These are phyloP conservation scores for Archivesica marissinica DNA, from an alignment of 1,140 invertebrate genomes.

Conservation along the genomic window DNA sequence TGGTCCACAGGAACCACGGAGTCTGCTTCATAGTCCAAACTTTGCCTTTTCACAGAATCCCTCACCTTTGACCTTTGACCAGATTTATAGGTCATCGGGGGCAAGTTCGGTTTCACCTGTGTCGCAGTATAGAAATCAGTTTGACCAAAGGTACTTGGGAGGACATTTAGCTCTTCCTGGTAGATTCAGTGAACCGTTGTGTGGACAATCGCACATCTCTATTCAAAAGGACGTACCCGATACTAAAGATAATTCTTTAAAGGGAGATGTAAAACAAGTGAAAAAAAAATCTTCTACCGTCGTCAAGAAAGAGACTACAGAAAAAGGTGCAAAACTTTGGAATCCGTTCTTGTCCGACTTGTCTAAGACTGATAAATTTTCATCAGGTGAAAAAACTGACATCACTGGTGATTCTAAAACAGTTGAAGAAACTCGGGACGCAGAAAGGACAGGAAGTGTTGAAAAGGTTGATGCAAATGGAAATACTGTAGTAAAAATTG, in stretches of 20 bases:
- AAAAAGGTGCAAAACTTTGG: constrained; percentile 47
- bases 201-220: constrained; percentile 12
- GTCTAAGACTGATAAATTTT: not conserved
- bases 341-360: constrained; percentile 46
- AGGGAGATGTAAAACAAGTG: not conserved
- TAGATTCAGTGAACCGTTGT: constrained; percentile 34
- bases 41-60: constrained; percentile 56
- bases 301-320: not conserved
- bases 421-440: not conserved
- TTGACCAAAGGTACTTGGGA: constrained; percentile 39
- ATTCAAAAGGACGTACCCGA: not conserved
- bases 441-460: not conserved
- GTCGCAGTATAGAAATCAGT: constrained; percentile 53
- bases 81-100: constrained; percentile 50
- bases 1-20: constrained; percentile 50
- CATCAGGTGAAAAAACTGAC: not conserved
- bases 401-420: not conserved
- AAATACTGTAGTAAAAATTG: constrained; percentile 8
- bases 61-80: constrained; percentile 60
- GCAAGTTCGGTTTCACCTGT: constrained; percentile 57
- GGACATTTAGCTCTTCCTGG: constrained; percentile 28
- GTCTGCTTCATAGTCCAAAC: constrained; percentile 58
- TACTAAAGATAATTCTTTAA: not conserved
- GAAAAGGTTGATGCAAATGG: constrained; percentile 15
- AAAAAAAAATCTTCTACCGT: not conserved